Conservation (phyloP, 1,140 invertebrate species). For the Pogonomyrmex californicus region DNA sequence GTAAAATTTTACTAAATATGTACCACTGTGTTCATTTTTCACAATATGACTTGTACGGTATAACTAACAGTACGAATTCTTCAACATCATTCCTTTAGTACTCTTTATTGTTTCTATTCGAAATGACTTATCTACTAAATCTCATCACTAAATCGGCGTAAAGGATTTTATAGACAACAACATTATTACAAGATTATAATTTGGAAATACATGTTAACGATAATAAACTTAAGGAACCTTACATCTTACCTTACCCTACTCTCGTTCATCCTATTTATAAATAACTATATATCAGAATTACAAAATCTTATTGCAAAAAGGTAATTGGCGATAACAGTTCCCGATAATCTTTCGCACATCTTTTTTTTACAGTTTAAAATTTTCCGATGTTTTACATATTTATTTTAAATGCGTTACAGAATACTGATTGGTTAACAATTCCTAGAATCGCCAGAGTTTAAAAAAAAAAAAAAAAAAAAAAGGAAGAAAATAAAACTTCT, state of each 20-base stretch:
- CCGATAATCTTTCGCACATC: too few species aligned
- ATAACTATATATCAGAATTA: not conserved
- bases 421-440: constrained; percentile 9
- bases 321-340: not conserved
- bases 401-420: not conserved
- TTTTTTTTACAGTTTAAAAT: not conserved
- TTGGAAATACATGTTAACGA: not conserved
- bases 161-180: not conserved
- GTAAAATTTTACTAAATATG: not conserved
- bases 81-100: not conserved
- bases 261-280: not conserved
- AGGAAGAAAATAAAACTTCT: not conserved
- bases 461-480: not conserved
- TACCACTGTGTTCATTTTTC: not conserved
- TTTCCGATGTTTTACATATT: not conserved
- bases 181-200: not conserved
- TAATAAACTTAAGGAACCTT: constrained; percentile 36
- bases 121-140: constrained; percentile 1
- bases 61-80: not conserved
- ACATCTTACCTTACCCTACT: not conserved
- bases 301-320: not conserved
- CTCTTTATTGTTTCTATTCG: not conserved
- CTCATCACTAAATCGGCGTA: not conserved
- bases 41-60: not conserved
- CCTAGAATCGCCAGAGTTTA: not conserved